phyloP scores from a whole-genome alignment of 2,113 vertebrate species.

The Thunnus thynnus region DNA sequence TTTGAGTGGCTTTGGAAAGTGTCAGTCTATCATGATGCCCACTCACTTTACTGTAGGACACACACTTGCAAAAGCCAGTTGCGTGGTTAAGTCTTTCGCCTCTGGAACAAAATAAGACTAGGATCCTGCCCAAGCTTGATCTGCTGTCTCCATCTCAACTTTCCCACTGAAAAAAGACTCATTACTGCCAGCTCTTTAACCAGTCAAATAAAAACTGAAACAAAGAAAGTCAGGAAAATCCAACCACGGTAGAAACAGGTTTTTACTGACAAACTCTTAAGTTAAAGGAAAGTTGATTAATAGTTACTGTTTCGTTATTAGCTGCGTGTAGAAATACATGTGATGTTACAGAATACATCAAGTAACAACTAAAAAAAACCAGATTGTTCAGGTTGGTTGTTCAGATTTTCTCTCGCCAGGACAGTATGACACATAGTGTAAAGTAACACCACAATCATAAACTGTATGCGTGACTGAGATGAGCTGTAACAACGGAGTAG shows the following conservation, averaged over 20 bases:
- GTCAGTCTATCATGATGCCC: slow-evolving; percentile 53
- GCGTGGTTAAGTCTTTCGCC: slow-evolving; percentile 37
- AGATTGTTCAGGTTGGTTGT: too few relatives aligned
- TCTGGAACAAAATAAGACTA: slow-evolving; percentile 23
- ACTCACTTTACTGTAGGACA: slow-evolving; percentile 39
- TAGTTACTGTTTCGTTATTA: too few relatives aligned
- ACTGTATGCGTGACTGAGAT: too few relatives aligned
- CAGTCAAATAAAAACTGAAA: background rate
- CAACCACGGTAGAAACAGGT: background rate
- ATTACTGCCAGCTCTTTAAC: background rate
- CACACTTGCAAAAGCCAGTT: slow-evolving; percentile 42
- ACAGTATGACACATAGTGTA: too few relatives aligned
- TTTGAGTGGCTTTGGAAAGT: slow-evolving; percentile 50
- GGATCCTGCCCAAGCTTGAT: slow-evolving; percentile 67
- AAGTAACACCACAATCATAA: too few relatives aligned
- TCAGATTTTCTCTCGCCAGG: too few relatives aligned
- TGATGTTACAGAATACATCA: too few relatives aligned
- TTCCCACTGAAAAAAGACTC: background rate
- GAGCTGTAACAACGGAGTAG: too few relatives aligned
- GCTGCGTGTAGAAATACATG: too few relatives aligned
- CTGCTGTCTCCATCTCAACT: slow-evolving; percentile 17
- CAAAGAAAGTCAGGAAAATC: slow-evolving; percentile 4
- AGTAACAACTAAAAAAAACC: too few relatives aligned
- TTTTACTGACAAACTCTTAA: background rate
- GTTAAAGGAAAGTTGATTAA: too few relatives aligned